Conservation (phyloP, 2,797 vertebrate species). For the Silurus aristotelis region DNA sequence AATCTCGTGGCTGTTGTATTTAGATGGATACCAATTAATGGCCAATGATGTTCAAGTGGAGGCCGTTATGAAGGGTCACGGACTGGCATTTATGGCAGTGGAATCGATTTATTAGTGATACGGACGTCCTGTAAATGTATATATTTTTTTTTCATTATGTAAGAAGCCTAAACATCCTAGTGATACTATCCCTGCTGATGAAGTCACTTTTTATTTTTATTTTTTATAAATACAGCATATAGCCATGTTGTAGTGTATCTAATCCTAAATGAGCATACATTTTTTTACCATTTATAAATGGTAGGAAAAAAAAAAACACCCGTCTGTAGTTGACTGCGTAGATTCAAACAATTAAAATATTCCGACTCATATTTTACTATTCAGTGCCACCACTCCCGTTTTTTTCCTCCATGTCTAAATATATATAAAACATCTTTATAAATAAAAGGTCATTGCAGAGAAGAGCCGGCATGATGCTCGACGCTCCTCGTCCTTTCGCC, state of each 20-base stretch:
- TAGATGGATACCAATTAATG: neutral
- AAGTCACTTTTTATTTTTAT: neutral
- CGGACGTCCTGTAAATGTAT: neutral
- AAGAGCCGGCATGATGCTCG: neutral
- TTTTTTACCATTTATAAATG: too few species aligned
- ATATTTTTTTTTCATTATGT: too few species aligned
- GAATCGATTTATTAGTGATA: neutral
- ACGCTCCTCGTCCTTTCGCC: constrained; percentile 50
- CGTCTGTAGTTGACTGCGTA: too few species aligned
- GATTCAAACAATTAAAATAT: too few species aligned
- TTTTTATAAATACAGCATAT: neutral
- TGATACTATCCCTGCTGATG: neutral
- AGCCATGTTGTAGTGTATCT: neutral
- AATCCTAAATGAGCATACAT: too few species aligned
- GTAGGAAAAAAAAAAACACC: too few species aligned
- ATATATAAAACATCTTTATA: too few species aligned
- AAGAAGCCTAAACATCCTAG: neutral
- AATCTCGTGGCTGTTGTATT: constrained; percentile 4
- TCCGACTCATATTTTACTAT: too few species aligned
- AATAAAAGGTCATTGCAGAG: neutral
- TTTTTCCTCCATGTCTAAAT: too few species aligned
- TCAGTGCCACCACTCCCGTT: neutral
- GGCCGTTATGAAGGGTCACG: constrained; percentile 1
- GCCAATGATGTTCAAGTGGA: constrained; percentile 33
- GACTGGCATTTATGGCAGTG: neutral